Evolutionary conservation across 2,113 vertebrate genomes (phyloP), one percentile per base, ranked within the genome.

Genomic region (Galbula dea): DNA sequence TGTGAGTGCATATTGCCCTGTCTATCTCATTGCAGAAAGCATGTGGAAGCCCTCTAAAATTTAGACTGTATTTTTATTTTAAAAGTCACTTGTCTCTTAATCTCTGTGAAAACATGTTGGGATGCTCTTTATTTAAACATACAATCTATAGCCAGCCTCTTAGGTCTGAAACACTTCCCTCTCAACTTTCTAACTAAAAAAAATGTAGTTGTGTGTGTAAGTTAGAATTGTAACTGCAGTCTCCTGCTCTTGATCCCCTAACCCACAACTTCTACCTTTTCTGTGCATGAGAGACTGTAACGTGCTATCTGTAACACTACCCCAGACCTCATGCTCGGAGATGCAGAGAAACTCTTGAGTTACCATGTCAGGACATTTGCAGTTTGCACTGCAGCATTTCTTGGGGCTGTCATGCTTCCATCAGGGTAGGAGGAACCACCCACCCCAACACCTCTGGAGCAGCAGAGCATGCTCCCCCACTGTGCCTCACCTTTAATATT

Each of bases 191-290:
- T 75, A 72, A 76, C 27, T 1, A 29, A 51, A 69, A 32, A 37
- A 32, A 23, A 9, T 3, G 21, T 61, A 4, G 0, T 0, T 7
- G 4, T 41, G n/a, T 24, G 26, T 74, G 23, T 2, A 48, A 46
- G 45, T 46, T 39, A 24, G 22, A 7, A 6, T 4, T 37, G n/a
- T 29, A 27, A 8, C 66, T 54, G 71, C 74, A 77, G 45, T 63
- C 74, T 90, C 49, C 39, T 54, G 49, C 71, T 49, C 30, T 55
- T 30, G 5, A 16, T 41, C 27, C 32, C 27, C 26, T 62, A 57
- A 61, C 27, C 41, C 77, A 45, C 66, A 71, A 4, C 37, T 79
- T 62, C 45, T 61, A 2, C 54, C 49, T 89, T n/a, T 61, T 20
- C 36, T 46, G 16, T 24, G 23, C 1, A 1, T 46, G 39, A 23